phyloP scores from a whole-genome alignment of 2,797 vertebrate genomes.

The Monodelphis domestica region DNA sequence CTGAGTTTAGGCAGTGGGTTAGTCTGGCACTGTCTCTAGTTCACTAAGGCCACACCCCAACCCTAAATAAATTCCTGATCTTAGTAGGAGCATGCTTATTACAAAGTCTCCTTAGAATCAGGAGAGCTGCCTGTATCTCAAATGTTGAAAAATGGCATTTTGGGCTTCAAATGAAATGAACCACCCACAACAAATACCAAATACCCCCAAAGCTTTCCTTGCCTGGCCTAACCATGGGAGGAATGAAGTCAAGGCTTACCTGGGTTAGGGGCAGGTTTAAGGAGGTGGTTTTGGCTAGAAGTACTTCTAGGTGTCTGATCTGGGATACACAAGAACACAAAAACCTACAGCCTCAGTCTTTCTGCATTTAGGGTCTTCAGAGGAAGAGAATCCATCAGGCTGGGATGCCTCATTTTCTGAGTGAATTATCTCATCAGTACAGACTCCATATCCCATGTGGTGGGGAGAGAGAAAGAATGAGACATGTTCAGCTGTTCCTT shows the following conservation, averaged over 20 bases:
- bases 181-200: background rate
- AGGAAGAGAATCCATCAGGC: background rate
- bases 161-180: background rate
- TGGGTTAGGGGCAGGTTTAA: background rate
- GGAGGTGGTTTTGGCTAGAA: background rate
- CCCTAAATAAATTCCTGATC: background rate
- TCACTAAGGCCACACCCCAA: background rate
- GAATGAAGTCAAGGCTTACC: background rate
- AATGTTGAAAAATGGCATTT: background rate
- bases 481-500: background rate
- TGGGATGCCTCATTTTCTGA: background rate
- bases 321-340: background rate
- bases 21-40: background rate
- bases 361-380: background rate
- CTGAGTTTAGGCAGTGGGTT: background rate
- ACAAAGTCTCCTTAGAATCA: background rate
- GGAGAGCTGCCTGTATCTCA: background rate
- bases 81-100: background rate
- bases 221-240: background rate
- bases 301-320: background rate
- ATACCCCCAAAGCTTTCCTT: background rate
- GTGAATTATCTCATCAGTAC: background rate
- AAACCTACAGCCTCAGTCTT: background rate
- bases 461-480: background rate
- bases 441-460: background rate